phyloP scores from a whole-genome alignment of 2,888 invertebrate genomes.

The Tinea pellionella region DNA sequence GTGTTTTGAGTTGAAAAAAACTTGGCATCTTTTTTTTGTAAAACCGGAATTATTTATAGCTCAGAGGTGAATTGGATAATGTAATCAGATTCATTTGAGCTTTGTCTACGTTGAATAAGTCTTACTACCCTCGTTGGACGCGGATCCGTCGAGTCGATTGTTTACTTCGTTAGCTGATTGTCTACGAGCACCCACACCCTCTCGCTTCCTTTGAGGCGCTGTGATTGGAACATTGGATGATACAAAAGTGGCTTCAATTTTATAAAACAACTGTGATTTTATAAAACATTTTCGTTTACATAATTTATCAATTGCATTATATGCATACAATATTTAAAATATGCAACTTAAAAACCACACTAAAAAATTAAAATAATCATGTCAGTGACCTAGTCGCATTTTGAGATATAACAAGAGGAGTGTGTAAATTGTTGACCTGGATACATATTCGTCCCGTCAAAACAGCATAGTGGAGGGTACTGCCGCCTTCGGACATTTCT shows the following conservation, averaged over 20 bases:
- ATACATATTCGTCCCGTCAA: no score
- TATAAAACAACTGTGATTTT: not conserved
- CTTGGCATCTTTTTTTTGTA: not conserved
- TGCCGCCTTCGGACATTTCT: no score
- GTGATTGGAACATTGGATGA: slow-evolving; percentile 5
- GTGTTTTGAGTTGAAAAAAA: not conserved
- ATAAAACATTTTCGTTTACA: not conserved
- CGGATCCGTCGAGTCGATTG: slow-evolving; percentile 52
- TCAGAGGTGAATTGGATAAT: slow-evolving; percentile 28
- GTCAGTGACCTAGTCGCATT: no score
- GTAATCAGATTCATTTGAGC: slow-evolving; percentile 49
- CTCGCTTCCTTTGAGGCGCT: slow-evolving; percentile 4
- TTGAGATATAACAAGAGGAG: no score
- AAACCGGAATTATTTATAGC: not conserved
- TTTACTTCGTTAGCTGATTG: slow-evolving; percentile 61
- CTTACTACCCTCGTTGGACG: slow-evolving; percentile 37
- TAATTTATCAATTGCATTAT: no score
- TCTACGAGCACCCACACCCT: slow-evolving; percentile 42
- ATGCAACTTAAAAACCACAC: no score
- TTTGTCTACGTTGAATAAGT: slow-evolving; percentile 41
- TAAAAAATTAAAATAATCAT: no score
- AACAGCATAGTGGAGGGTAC: no score
- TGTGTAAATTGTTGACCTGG: no score
- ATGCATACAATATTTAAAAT: no score
- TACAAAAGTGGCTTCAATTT: not conserved